Evolutionary conservation across 1,140 invertebrate species (phyloP).

Genomic region (Anoplolepis gracilipes): DNA sequence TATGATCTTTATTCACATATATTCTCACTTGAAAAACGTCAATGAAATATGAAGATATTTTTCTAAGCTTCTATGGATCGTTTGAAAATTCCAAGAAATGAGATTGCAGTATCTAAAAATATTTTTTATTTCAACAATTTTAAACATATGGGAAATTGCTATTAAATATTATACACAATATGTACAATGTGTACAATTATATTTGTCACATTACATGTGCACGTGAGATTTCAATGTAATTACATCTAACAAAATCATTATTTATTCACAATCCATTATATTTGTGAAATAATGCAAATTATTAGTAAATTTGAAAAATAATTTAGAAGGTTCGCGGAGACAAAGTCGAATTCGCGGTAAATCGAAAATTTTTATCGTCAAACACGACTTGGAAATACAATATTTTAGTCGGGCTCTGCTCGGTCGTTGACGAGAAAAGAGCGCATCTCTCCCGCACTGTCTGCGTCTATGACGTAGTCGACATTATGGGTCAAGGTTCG

Average conservation of each 20-base stretch:
- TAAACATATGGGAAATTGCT: background rate
- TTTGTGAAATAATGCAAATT: background rate
- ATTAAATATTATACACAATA: background rate
- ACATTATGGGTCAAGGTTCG: constrained; percentile 76
- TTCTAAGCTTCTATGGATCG: background rate
- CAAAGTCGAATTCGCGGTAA: background rate
- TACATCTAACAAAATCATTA: background rate
- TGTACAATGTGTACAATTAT: background rate
- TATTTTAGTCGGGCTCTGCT: background rate
- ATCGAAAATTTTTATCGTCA: constrained; percentile 17
- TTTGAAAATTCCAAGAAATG: constrained; percentile 1
- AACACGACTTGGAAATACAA: background rate
- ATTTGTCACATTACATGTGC: background rate
- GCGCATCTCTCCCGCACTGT: constrained; percentile 33
- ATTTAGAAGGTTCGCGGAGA: background rate
- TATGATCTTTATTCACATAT: background rate
- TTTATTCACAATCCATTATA: background rate
- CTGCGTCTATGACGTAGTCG: constrained; percentile 57
- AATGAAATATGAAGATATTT: constrained; percentile 7
- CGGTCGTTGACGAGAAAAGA: constrained; percentile 32
- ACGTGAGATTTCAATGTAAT: background rate
- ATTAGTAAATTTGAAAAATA: background rate
- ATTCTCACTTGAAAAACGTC: background rate
- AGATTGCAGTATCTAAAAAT: constrained; percentile 15
- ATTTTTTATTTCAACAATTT: constrained; percentile 2